Evolutionary conservation across 1,140 invertebrate species (phyloP).

Genomic region (Babylonia areolata): DNA sequence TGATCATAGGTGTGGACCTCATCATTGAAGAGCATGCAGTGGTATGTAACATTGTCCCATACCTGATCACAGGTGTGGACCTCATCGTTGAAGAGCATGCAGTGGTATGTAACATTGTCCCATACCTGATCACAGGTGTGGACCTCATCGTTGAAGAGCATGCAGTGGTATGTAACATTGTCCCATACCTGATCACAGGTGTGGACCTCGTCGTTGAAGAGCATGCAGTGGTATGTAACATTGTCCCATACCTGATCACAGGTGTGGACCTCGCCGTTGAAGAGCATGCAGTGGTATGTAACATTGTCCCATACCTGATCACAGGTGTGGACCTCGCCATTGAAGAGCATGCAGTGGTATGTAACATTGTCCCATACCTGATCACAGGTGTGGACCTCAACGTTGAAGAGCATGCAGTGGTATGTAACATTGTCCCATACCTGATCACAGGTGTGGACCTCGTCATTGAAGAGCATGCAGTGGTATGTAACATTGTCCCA

Average conservation of each 20-base stretch:
- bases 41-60: too few relatives aligned
- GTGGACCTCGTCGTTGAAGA: slow-evolving; percentile 97
- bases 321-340: slow-evolving; percentile 98
- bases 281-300: slow-evolving; percentile 91
- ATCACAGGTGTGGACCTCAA: slow-evolving; percentile 98
- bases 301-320: slow-evolving; percentile 77
- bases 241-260: slow-evolving; percentile 86
- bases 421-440: slow-evolving; percentile 77
- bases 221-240: slow-evolving; percentile 87
- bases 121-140: too few relatives aligned
- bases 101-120: too few relatives aligned
- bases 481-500: slow-evolving; percentile 80
- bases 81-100: too few relatives aligned
- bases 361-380: slow-evolving; percentile 77
- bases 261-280: slow-evolving; percentile 98
- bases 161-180: too few relatives aligned
- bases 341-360: slow-evolving; percentile 95
- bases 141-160: too few relatives aligned
- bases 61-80: too few relatives aligned
- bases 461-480: slow-evolving; percentile 97
- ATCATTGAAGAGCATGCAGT: too few relatives aligned
- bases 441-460: slow-evolving; percentile 97
- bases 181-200: too few relatives aligned
- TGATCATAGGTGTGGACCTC: too few relatives aligned
- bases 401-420: slow-evolving; percentile 96